Evolutionary conservation across 2,113 vertebrate genomes (phyloP).

Genomic region (Lota lota): DNA sequence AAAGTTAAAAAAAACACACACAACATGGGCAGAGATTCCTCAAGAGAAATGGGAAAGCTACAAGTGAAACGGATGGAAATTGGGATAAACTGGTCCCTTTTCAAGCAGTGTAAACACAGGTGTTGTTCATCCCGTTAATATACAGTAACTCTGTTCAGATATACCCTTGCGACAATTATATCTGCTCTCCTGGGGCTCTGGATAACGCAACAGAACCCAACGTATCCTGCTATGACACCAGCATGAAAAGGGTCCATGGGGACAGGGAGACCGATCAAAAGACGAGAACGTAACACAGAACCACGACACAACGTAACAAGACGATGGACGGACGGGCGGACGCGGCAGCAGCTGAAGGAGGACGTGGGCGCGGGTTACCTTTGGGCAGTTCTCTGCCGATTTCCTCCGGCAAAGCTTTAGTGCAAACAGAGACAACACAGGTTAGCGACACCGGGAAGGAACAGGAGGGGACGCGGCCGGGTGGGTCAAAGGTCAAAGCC

Average conservation of each 20-base stretch:
- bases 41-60: background rate
- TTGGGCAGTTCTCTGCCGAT: conserved; percentile 76
- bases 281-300: too few species aligned
- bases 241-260: too few species aligned
- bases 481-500: background rate
- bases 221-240: too few species aligned
- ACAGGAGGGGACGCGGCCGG: conserved; percentile 19
- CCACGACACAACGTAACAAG: too few species aligned
- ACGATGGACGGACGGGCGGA: background rate
- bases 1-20: background rate
- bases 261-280: too few species aligned
- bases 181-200: too few species aligned
- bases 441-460: conserved; percentile 62
- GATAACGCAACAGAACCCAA: too few species aligned
- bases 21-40: background rate
- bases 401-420: conserved; percentile 78
- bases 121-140: too few species aligned
- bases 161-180: too few species aligned
- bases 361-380: conserved; percentile 62
- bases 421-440: conserved; percentile 69
- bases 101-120: too few species aligned
- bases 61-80: background rate
- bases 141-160: too few species aligned
- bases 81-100: too few species aligned
- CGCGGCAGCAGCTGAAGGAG: conserved; percentile 29